Evolutionary conservation across 2,113 vertebrate species (phyloP).

Genomic region (Poeciliopsis occidentalis): DNA sequence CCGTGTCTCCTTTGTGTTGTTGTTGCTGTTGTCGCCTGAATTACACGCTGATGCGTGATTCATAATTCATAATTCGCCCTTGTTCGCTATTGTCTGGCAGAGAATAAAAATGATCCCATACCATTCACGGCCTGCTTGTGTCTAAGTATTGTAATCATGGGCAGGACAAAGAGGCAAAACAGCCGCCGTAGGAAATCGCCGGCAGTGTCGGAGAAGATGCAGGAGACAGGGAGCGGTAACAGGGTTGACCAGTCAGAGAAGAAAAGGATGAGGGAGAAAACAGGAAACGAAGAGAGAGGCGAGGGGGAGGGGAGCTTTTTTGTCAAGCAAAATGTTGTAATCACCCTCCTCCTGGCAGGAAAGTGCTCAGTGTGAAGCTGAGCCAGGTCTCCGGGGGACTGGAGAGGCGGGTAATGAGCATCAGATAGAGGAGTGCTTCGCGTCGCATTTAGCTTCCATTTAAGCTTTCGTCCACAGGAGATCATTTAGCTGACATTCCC

Average conservation of each 20-base stretch:
- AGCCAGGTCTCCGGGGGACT: conserved; percentile 63
- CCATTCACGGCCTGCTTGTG: conserved; percentile 34
- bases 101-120: conserved; percentile 40
- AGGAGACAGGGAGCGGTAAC: conserved; percentile 10
- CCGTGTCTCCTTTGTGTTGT: conserved; percentile 31
- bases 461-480: conserved; percentile 63
- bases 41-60: conserved; percentile 39
- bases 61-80: conserved; percentile 52
- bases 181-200: conserved; percentile 23
- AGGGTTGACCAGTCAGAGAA: conserved; percentile 36
- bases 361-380: conserved; percentile 65
- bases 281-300: conserved; percentile 39
- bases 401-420: conserved; percentile 73
- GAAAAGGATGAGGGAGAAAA: conserved; percentile 26
- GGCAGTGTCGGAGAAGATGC: conserved; percentile 19
- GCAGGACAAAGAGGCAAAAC: conserved; percentile 54
- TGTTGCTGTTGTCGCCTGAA: conserved; percentile 38
- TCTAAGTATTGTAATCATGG: conserved; percentile 49
- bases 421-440: conserved; percentile 61
- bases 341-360: conserved; percentile 75
- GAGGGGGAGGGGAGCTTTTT: conserved; percentile 48
- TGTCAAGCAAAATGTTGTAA: conserved; percentile 76
- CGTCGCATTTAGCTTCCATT: conserved; percentile 68
- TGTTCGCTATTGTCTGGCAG: conserved; percentile 49
- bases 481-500: conserved; percentile 63